Base-by-base conservation (phyloP, 2,797 vertebrate genomes). In the Mormyrops attenuatus region DNA sequence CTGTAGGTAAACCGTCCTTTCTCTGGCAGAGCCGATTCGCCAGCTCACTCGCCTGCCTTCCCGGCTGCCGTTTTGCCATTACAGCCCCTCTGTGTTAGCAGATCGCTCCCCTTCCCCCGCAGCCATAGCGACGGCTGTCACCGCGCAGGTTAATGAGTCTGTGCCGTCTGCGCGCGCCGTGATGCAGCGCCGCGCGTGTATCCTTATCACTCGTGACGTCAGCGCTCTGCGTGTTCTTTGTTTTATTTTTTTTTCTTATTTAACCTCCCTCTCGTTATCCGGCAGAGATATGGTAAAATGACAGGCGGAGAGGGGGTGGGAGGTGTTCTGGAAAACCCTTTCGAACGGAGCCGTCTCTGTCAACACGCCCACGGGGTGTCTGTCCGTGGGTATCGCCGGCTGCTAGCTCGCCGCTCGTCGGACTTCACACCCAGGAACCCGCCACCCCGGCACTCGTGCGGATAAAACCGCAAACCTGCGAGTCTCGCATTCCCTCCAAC, bases 101-200 rank as follows among this genome's bases (percentile, higher is more conserved):
- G 90, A 94, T 93, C 93, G 92, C 93, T 93, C 60, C 92, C 95
- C 94, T 94, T 94, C 95, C 93, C 94, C 53, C 5, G 93, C 1
- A 91, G 92, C 92, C 92, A 86, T 89, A 6, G n/a, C 26, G 44
- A 69, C 22, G 47, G 38, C 88, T 89, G 93, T 93, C 93, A 92
- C 94, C 92, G 92, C 92, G 91, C 92, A 90, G 91, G 92, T 93
- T 94, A 95, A 94, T 94, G 93, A 94, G 86, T 63, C 80, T 82
- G 77, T 47, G 69, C 41, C 50, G 52, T 87, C 44, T 2, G 44
- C 7, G 57, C 41, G n/a, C 63, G 22, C 82, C 2, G 91, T 89
- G 92, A 91, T 88, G 92, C 85, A 66, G 38, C 26, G 63, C 26
- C 22, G 77, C 86, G 73, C 57, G 55, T 53, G 17, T 80, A 49